Base-by-base conservation (phyloP, 1,140 invertebrate species). In the Ips nitidus region DNA sequence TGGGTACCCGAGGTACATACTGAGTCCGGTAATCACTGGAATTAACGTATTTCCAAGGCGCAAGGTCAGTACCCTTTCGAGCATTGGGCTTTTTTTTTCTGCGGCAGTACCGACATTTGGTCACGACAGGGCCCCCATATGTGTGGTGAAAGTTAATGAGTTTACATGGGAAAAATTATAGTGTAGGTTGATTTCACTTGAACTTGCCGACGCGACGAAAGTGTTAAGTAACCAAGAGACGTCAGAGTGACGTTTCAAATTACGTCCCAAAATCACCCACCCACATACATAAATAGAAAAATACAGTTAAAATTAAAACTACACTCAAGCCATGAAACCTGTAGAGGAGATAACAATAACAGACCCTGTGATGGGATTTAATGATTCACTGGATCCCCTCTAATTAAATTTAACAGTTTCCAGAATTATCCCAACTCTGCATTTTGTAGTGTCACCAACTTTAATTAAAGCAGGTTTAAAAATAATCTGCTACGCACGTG, bases 1-100 rank as follows among this genome's bases (percentile, higher is more conserved):
- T 43, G 41, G 55, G 55, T 57, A 50, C 45, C 7, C 6, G 22
- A 50, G 22, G 45, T 50, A 2, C 45, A 2, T 6, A 6, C 45
- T 50, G 45, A 50, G 22, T 50, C 22, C 45, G 45, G 7, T 56
- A 55, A 65, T 65, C 38, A 65, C 52, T 65, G 62, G 52, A 65
- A 65, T 65, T 56, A 65, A 65, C 62, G 53, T 50, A 57, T 66
- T 57, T 66, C 39, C 64, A 66, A 66, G 56, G 64, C 55, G 41
- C 53, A 66, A 58, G 64, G 64, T 66, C 64, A 66, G 64, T 66
- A 66, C 64, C 64, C 64, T 66, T 66, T 38, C 7, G 22, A 37
- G 45, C 47, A 66, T 50, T 38, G n/a, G 37, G 5, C 4, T 60
- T 55, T 55, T 57, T 8, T 38, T 42, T 61, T 52, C 36, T 52